These are phyloP conservation scores for Pterobdella sp. DNA, from an alignment of 2,888 invertebrate genomes.

Conservation along the genomic window DNA sequence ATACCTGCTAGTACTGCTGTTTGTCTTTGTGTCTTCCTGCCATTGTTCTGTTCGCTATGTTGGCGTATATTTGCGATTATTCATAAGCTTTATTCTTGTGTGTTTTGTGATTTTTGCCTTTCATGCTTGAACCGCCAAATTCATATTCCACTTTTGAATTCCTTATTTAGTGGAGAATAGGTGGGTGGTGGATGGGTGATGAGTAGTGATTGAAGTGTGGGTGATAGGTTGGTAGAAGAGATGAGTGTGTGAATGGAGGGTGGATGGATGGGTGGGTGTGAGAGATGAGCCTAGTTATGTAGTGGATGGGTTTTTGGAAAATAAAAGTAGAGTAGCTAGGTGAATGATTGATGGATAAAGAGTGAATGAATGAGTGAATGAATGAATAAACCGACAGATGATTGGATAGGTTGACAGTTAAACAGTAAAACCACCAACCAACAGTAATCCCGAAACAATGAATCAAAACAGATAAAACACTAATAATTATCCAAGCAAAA, in stretches of 20 bases:
- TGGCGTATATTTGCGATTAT: not conserved
- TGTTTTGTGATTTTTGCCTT: too few relatives aligned
- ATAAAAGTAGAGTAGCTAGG: not conserved
- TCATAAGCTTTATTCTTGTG: too few relatives aligned
- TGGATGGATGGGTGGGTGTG: not conserved
- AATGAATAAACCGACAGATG: not conserved
- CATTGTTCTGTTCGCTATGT: not conserved
- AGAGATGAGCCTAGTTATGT: not conserved
- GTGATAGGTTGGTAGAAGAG: not conserved
- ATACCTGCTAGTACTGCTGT: not conserved
- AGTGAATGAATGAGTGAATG: not conserved
- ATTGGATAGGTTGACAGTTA: too few relatives aligned
- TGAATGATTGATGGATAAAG: not conserved
- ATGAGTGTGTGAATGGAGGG: not conserved
- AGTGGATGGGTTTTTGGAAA: not conserved
- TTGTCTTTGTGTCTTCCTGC: not conserved
- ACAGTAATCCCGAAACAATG: too few relatives aligned
- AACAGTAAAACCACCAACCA: too few relatives aligned
- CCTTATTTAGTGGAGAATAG: not conserved
- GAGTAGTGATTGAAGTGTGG: not conserved
- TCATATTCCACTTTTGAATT: too few relatives aligned
- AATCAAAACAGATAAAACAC: too few relatives aligned
- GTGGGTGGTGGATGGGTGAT: not conserved
- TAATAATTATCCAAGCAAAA: too few relatives aligned
- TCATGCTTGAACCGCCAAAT: too few relatives aligned